Conservation (phyloP, 2,888 invertebrate species). For the Tipula lateralis region DNA sequence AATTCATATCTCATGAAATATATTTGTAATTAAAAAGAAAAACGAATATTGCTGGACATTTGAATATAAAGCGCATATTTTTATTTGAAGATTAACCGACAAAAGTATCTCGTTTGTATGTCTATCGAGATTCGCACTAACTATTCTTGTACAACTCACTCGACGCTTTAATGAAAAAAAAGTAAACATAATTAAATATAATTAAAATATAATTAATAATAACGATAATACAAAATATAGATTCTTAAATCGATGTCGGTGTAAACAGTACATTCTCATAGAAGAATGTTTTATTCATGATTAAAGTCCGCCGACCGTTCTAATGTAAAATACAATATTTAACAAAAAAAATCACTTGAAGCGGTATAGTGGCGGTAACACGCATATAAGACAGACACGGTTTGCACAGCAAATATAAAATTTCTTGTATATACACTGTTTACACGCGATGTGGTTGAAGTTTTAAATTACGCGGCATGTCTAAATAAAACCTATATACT, state of each 20-base stretch:
- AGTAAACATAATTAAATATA: not conserved
- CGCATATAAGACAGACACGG: constrained; percentile 1
- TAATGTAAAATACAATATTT: not conserved
- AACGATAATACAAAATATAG: not conserved
- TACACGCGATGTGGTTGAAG: not conserved
- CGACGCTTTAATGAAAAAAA: not conserved
- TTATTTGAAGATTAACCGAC: too few relatives aligned
- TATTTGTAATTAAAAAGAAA: not conserved
- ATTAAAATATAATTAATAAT: not conserved
- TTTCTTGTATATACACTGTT: not conserved
- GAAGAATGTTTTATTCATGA: not conserved
- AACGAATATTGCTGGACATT: too few relatives aligned
- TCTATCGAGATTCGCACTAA: not conserved
- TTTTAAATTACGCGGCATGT: not conserved
- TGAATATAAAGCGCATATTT: too few relatives aligned
- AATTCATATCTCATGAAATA: too few relatives aligned
- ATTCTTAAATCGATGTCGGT: not conserved
- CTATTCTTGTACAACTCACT: not conserved
- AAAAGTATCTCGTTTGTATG: not conserved
- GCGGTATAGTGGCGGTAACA: not conserved
- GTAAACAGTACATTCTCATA: not conserved
- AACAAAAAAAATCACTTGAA: not conserved
- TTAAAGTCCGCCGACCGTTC: not conserved
- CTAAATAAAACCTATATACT: not conserved
- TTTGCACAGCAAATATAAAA: constrained; percentile 19